Base-by-base conservation (phyloP, 2,888 invertebrate species). In the Marronus borbonicus region DNA sequence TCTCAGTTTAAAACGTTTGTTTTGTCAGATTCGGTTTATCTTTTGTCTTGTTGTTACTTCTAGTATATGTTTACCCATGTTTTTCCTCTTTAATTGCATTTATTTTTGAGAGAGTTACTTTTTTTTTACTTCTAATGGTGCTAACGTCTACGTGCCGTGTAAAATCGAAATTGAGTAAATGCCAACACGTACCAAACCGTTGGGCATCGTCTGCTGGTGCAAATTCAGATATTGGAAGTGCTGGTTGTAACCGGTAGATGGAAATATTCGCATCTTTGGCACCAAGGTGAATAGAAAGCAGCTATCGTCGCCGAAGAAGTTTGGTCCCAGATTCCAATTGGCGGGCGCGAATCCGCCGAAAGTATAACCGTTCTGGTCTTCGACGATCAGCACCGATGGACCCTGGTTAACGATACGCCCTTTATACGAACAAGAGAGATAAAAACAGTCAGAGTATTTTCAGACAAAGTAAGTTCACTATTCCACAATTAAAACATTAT, bases 181-280 rank as follows among this genome's bases (percentile, higher is more conserved):
- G 52, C 74, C 17, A 69, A 36, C 5, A 89, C 91, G 90, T 84
- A 95, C 93, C 90, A 98, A 87, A 80, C 98, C 98, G 89, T 98
- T 98, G 0, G 98, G 97, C 91, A 98, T 91, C 0, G 97, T 98
- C 89, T 97, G 95, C 82, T 97, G 97, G 84, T 96, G 94, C 79
- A 94, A 91, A 89, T 98, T 98, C 81, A 98, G 91, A 88, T 98
- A 98, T 89, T 97, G 96, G 88, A 93, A 98, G 87, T 98, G 96
- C 80, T 94, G 91, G 88, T 98, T 98, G 88, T 94, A 97, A 0
- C 93, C 93, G 0, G 96, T 96, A 0, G 96, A 89, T 0, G 91
- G 91, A 87, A 95, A 98, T 1, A 95, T 90, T 50, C 94, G 89
- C 92, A 96, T 94, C 77, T 92, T 91, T 0, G 98, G 98, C 31